Evolutionary conservation across 2,797 vertebrate species (phyloP).

Genomic region (Aphelocoma californica): DNA sequence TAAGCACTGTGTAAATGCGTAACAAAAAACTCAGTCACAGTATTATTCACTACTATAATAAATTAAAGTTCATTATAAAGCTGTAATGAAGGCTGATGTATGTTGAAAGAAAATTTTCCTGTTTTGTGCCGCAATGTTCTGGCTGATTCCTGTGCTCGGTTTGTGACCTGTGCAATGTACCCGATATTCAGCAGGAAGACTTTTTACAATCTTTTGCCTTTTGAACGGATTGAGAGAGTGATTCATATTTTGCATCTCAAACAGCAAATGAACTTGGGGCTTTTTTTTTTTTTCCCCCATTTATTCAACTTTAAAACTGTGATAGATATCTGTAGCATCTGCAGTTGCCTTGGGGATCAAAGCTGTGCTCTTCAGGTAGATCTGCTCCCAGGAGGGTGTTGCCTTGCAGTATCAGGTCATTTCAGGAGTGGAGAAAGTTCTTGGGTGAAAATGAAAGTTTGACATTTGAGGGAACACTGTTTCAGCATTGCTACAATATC

Average conservation of each 20-base stretch:
- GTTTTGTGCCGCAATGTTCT: not conserved
- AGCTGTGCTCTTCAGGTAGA: not conserved
- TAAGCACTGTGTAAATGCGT: not conserved
- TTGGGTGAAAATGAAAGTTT: not conserved
- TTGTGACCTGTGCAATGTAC: not conserved
- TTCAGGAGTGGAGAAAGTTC: not conserved
- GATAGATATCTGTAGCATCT: not conserved
- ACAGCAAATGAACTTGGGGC: not conserved
- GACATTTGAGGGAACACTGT: not conserved
- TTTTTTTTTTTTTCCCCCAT: not conserved
- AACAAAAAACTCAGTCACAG: not conserved
- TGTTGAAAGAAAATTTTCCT: not conserved
- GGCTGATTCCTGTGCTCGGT: not conserved
- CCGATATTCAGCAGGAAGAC: not conserved
- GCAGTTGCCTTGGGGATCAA: not conserved
- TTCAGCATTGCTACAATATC: not conserved
- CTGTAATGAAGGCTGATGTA: not conserved
- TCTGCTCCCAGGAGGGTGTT: not conserved
- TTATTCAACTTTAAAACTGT: not conserved
- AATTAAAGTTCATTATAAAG: conserved; percentile 16
- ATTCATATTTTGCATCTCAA: not conserved
- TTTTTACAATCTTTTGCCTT: not conserved
- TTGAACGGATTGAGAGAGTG: not conserved
- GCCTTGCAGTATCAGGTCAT: not conserved
- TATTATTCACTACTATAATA: conserved; percentile 21